Evolutionary conservation across 2,797 vertebrate genomes (phyloP).

Genomic region (Telmatherina bonti): DNA sequence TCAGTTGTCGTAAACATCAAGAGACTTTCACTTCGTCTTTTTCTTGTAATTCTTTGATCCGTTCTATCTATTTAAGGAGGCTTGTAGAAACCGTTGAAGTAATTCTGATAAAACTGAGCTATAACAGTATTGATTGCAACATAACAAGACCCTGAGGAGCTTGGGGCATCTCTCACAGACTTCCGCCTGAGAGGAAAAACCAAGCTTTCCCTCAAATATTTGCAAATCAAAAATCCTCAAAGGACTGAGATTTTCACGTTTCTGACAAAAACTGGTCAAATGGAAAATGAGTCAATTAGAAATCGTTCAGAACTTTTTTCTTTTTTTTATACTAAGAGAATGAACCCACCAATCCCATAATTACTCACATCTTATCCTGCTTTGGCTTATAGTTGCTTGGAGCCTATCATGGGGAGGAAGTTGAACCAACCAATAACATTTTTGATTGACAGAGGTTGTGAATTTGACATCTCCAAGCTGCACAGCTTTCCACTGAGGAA

Average conservation of each 20-base stretch:
- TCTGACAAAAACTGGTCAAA: too few species aligned
- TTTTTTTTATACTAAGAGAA: not conserved
- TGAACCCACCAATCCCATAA: not conserved
- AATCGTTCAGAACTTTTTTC: not conserved
- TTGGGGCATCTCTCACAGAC: conserved; percentile 4
- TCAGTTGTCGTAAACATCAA: conserved; percentile 28
- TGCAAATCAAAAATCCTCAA: conserved; percentile 15
- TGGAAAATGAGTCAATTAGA: not conserved
- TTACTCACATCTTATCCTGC: conserved; percentile 1
- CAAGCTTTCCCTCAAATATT: conserved; percentile 10
- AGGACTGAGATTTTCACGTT: not conserved
- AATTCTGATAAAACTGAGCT: conserved; percentile 43
- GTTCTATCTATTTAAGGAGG: conserved; percentile 12
- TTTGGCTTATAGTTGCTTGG: not conserved
- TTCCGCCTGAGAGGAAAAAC: conserved; percentile 3
- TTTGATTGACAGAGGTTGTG: not conserved
- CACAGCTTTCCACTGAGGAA: not conserved
- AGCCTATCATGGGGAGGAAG: not conserved
- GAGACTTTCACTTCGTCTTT: conserved; percentile 40
- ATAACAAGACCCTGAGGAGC: conserved; percentile 30
- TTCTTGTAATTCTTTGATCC: conserved; percentile 46
- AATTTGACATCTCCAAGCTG: not conserved
- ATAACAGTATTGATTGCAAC: conserved; percentile 33
- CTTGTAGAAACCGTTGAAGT: conserved; percentile 9
- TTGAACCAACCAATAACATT: not conserved